Base-by-base conservation (phyloP, 53 echinoderm and acorn worm species). In the Zoroaster sp. region DNA sequence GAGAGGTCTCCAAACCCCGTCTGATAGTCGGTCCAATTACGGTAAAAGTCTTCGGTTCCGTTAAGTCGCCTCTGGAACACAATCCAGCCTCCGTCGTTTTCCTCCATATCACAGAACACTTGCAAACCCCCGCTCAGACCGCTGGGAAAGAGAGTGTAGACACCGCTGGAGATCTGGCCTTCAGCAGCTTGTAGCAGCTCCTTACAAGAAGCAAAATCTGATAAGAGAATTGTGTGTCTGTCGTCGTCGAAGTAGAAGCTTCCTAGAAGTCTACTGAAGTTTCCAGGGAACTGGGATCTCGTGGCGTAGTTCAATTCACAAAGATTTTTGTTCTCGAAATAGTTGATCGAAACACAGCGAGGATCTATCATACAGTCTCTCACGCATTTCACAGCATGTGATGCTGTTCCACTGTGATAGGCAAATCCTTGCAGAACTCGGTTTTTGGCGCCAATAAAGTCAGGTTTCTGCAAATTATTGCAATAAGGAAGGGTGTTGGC, bases 41-140 rank as follows among this genome's bases (percentile, higher is more conserved):
- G 66, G 11, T 88, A 41, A 35, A 90, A 90, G 30, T 54, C 66
- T 17, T 41, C 59, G 17, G 54, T 44, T 15, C 89, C 89, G 54
- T 89, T 72, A 21, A 21, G 35, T 20, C 89, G 69, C 32, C 89
- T 69, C 59, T 89, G 89, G 43, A 89, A 36, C 34, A 81, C 73
- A 10, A 79, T 59, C 79, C 79, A 79, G 37, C 79, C 79, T 21
- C 65, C 79, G 2, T 38, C 65, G 63, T 79, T 55, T 13, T 3
- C 35, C 59, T 79, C 59, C 81, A 81, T 81, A 41, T 81, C 81
- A n/a, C 49, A 45, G 10, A 46, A 41, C 21, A 59, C 59, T 59
- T 59, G 21, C 59, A 59, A 59, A 1, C 59, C 59, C 46, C 47
- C 49, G 0, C 32, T 45, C 10, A 30, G 23, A 49, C 15, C 4